phyloP scores from a whole-genome alignment of 1,140 invertebrate species.

The Drosophila elegans region DNA sequence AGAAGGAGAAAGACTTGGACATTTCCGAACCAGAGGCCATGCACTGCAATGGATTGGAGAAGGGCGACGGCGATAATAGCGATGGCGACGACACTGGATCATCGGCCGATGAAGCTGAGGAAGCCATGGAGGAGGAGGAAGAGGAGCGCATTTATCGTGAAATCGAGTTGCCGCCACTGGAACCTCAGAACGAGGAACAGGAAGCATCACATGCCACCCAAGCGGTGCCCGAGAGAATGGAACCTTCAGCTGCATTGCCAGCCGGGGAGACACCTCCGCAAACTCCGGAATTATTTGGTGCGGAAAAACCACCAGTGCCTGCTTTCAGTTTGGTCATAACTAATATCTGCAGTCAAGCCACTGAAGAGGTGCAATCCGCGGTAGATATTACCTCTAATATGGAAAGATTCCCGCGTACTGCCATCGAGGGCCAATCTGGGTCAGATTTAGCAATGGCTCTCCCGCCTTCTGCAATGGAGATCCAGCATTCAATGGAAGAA shows the following conservation, averaged over 20 bases:
- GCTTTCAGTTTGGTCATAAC: slow-evolving; percentile 66
- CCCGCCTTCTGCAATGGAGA: neutral
- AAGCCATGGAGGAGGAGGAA: slow-evolving; percentile 60
- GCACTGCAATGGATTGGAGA: slow-evolving; percentile 45
- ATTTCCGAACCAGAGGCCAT: slow-evolving; percentile 35
- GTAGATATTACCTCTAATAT: too few relatives aligned
- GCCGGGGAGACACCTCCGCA: neutral
- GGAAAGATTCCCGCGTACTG: neutral
- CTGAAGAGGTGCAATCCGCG: slow-evolving; percentile 24
- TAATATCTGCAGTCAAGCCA: slow-evolving; percentile 63
- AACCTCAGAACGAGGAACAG: neutral
- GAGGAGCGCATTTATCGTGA: slow-evolving; percentile 71
- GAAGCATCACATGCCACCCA: neutral
- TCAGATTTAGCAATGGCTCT: neutral
- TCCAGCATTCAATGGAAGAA: neutral
- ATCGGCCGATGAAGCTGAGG: slow-evolving; percentile 67
- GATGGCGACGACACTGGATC: slow-evolving; percentile 53
- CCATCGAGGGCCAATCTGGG: neutral
- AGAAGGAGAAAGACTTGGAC: slow-evolving; percentile 73
- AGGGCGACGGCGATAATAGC: slow-evolving; percentile 9
- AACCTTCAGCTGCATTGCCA: neutral
- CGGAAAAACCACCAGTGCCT: neutral
- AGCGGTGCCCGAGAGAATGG: neutral
- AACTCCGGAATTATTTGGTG: neutral
- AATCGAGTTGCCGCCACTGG: slow-evolving; percentile 60